Evolutionary conservation across 2,113 vertebrate genomes (phyloP).

Genomic region (Anser cygnoides): DNA sequence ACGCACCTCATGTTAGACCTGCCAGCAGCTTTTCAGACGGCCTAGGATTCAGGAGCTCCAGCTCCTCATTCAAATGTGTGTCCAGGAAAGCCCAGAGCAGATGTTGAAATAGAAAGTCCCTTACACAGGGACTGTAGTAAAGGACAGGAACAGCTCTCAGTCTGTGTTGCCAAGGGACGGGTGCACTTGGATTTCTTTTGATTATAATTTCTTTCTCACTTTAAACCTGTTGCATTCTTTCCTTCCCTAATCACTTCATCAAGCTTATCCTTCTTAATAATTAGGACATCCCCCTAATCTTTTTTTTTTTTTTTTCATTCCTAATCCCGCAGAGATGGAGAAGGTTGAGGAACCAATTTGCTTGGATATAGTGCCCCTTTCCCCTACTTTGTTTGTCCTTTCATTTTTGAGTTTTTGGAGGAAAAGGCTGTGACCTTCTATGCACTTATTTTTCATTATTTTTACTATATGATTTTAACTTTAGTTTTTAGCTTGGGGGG

Average conservation of each 20-base stretch:
- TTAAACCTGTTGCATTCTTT: not conserved
- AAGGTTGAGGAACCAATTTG: not conserved
- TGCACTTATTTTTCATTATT: not conserved
- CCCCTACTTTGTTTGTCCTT: not conserved
- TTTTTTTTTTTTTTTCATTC: not conserved
- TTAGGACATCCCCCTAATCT: not conserved
- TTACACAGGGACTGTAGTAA: not conserved
- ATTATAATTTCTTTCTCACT: not conserved
- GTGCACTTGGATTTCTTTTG: not conserved
- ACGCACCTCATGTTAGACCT: not conserved
- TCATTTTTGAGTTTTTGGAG: not conserved
- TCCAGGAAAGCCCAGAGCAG: not conserved
- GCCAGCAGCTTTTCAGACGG: not conserved
- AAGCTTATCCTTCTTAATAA: not conserved
- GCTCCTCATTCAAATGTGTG: not conserved
- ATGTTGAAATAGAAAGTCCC: not conserved
- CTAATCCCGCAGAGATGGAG: not conserved
- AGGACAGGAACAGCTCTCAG: not conserved
- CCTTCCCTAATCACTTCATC: not conserved
- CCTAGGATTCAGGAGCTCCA: not conserved
- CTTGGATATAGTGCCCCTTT: not conserved
- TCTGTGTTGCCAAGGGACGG: not conserved
- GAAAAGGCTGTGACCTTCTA: not conserved
- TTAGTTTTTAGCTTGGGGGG: not conserved
- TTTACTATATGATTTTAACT: not conserved